Conservation (phyloP, 2,888 invertebrate species). For the Neuroscelio doddi region DNA sequence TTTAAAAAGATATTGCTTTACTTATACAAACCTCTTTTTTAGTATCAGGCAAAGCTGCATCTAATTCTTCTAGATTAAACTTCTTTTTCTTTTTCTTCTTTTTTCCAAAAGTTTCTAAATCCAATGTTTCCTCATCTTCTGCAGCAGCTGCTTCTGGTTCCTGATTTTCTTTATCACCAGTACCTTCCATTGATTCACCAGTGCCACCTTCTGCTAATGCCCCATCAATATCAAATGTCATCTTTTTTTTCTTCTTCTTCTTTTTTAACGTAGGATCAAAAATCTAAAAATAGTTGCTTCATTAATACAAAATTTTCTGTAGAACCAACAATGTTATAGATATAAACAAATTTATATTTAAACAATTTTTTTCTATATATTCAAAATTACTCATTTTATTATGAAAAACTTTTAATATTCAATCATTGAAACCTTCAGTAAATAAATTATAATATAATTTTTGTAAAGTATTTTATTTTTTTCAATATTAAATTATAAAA, state of each 20-base stretch:
- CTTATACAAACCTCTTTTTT: constrained; percentile 74
- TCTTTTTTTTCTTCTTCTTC: constrained; percentile 98
- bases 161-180: constrained; percentile 73
- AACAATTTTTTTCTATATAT: no score
- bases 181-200: constrained; percentile 76
- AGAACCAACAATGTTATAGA: no score
- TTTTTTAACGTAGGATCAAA: constrained; percentile 90
- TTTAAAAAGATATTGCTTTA: constrained; percentile 10
- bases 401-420: no score
- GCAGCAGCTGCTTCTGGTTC: constrained; percentile 69
- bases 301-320: no score
- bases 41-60: constrained; percentile 82
- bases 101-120: constrained; percentile 88
- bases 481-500: no score
- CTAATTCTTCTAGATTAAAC: constrained; percentile 90
- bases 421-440: no score
- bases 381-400: no score
- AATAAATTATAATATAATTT: no score
- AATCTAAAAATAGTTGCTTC: constrained; percentile 78
- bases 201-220: constrained; percentile 80
- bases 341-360: no score
- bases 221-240: constrained; percentile 91
- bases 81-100: constrained; percentile 89
- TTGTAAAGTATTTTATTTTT: no score
- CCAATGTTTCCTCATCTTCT: constrained; percentile 83